These are phyloP conservation scores for Parapristionchus giblindavisi DNA, from an alignment of 2,888 invertebrate genomes.

Conservation along the genomic window DNA sequence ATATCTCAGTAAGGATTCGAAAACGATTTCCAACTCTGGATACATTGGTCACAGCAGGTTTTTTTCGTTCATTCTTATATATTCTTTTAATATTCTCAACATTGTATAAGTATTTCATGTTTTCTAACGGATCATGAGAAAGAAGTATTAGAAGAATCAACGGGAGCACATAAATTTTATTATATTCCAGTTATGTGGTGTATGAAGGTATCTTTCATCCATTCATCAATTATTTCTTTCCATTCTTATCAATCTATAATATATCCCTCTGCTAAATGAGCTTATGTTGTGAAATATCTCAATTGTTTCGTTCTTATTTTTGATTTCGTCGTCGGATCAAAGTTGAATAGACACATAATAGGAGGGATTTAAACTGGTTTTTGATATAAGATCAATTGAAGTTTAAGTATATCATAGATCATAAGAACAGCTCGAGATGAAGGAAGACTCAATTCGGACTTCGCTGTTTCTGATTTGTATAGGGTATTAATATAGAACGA, in stretches of 20 bases:
- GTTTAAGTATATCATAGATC: not conserved
- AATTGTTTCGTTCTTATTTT: no score
- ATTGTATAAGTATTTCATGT: slow-evolving; percentile 1
- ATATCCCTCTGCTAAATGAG: no score
- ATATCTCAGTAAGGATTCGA: slow-evolving; percentile 24
- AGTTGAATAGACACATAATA: no score
- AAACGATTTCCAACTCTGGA: slow-evolving; percentile 32
- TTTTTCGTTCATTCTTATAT: no score
- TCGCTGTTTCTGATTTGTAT: slow-evolving; percentile 32
- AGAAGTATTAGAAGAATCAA: not conserved
- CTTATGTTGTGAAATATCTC: no score
- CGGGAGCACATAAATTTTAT: slow-evolving; percentile 13
- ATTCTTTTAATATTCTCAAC: no score
- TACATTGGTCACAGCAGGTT: slow-evolving; percentile 23
- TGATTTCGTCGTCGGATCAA: no score
- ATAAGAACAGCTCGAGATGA: slow-evolving; percentile 25
- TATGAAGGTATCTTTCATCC: slow-evolving; percentile 9
- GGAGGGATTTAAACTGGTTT: no score
- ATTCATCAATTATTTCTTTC: not conserved
- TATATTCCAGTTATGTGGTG: slow-evolving; percentile 28
- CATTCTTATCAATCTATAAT: not conserved
- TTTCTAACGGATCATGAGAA: slow-evolving; percentile 21
- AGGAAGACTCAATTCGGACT: slow-evolving; percentile 25
- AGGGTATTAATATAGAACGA: not conserved
- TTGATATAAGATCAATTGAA: not conserved